These are phyloP conservation scores for Pongo abelii DNA, from an alignment of 2,113 vertebrate species.

Conservation along the genomic window DNA sequence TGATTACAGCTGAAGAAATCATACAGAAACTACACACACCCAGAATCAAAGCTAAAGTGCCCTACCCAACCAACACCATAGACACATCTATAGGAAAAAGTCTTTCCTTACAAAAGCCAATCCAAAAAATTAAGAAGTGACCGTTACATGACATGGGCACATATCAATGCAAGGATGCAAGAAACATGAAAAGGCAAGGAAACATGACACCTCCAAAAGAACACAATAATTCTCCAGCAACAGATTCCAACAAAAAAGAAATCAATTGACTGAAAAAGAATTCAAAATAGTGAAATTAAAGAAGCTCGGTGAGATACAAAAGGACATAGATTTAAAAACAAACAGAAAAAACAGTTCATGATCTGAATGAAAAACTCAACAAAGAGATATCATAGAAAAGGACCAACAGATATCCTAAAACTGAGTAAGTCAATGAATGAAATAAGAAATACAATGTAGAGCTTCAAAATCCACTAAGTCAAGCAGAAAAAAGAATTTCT, in stretches of 20 bases:
- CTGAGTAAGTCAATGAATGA: neutral
- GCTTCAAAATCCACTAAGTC: neutral
- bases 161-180: neutral
- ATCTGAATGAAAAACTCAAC: neutral
- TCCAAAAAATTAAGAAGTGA: neutral
- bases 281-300: neutral
- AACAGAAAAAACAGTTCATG: neutral
- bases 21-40: neutral
- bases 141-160: neutral
- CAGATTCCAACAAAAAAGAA: neutral
- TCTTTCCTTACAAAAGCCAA: neutral
- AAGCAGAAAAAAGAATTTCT: neutral
- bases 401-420: neutral
- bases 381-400: neutral
- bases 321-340: neutral
- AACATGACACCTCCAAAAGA: neutral
- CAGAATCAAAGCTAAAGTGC: neutral
- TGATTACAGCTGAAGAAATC: neutral
- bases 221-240: neutral
- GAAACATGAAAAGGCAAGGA: neutral
- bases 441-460: neutral
- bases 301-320: neutral
- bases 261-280: neutral
- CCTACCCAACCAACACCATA: neutral
- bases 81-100: neutral